Conservation (phyloP, 2,797 vertebrate genomes). For the Phalanger gymnotis region DNA sequence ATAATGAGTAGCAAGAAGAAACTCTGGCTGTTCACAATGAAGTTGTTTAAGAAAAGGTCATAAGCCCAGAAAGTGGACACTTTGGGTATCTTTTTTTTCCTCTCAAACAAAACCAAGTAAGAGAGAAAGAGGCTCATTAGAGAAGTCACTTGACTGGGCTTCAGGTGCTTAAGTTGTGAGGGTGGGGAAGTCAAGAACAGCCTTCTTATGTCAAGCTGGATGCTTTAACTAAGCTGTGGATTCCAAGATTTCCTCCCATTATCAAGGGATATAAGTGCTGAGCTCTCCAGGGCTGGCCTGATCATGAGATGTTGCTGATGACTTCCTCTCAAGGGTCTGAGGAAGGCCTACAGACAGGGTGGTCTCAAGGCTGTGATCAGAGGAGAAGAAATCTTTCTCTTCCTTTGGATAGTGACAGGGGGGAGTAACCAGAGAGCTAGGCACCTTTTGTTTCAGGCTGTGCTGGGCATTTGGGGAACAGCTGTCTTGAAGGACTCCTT, state of each 20-base stretch:
- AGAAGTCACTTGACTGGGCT: background rate
- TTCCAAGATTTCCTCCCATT: background rate
- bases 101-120: background rate
- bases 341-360: background rate
- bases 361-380: background rate
- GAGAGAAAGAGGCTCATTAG: background rate
- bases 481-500: background rate
- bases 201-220: background rate
- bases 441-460: background rate
- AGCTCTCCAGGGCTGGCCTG: background rate
- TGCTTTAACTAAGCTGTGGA: background rate
- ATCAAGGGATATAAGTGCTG: background rate
- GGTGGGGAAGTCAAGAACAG: background rate
- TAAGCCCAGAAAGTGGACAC: background rate
- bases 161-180: background rate
- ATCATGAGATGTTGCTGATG: background rate
- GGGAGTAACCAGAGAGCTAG: background rate
- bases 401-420: background rate
- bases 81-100: background rate
- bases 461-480: background rate
- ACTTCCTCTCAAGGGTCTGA: background rate
- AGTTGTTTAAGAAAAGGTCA: background rate
- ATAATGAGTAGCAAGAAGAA: background rate
- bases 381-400: background rate
- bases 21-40: background rate